Percentiles rank a stretch among this genome's conserved stretches.
Evolutionary conservation across 2,888 invertebrate species (phyloP).

Genomic region (Drosophila mimetica): DNA sequence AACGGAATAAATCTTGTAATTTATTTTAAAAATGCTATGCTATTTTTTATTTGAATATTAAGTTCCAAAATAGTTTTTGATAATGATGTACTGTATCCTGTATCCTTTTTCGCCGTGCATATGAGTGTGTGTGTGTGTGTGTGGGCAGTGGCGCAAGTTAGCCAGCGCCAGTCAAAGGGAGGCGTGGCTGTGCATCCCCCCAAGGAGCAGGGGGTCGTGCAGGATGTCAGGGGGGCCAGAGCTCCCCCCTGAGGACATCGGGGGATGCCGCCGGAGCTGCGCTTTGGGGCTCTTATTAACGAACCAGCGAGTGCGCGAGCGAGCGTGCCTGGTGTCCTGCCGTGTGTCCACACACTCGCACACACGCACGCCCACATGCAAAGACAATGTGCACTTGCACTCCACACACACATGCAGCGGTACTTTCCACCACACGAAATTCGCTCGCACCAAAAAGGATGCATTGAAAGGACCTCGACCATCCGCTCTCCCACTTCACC

Average conservation of each 20-base stretch:
- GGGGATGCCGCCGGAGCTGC: slow-evolving; percentile 32
- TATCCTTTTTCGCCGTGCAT: slow-evolving; percentile 8
- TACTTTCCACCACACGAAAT: slow-evolving; percentile 43
- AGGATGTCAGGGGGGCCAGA: slow-evolving; percentile 2
- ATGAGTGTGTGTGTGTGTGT: slow-evolving; percentile 46
- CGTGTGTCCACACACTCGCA: slow-evolving; percentile 60
- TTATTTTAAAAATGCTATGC: too few relatives aligned
- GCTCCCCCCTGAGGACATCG: slow-evolving; percentile 11
- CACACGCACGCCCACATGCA: slow-evolving; percentile 30
- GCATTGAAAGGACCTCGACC: slow-evolving; percentile 71
- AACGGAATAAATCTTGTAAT: too few relatives aligned
- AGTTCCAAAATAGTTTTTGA: too few relatives aligned
- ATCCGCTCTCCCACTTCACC: slow-evolving; percentile 24
- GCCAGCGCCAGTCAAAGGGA: slow-evolving; percentile 49
- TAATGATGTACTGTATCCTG: too few relatives aligned
- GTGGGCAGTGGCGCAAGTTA: slow-evolving; percentile 75
- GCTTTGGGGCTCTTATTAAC: slow-evolving; percentile 74
- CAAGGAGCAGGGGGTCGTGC: not conserved
- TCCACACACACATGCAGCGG: slow-evolving; percentile 40
- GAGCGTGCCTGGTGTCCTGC: slow-evolving; percentile 56
- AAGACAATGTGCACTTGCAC: slow-evolving; percentile 77
- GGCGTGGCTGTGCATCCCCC: slow-evolving; percentile 6
- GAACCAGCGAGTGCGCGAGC: slow-evolving; percentile 71
- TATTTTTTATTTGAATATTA: too few relatives aligned
- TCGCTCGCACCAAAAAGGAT: slow-evolving; percentile 74